Conservation (phyloP, 2,113 vertebrate species). For the Bagarius yarrelli region DNA sequence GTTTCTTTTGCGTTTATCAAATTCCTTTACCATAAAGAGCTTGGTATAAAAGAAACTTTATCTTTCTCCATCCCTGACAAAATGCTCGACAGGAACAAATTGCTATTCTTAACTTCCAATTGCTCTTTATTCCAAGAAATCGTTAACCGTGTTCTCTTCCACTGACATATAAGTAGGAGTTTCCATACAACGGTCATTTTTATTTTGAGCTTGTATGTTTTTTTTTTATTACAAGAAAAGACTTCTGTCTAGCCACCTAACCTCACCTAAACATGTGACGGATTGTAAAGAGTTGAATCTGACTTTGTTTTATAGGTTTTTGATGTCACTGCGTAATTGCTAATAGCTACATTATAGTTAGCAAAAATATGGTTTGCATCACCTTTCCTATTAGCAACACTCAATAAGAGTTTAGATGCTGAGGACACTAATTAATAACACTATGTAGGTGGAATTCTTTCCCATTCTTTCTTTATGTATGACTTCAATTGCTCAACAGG, state of each 20-base stretch:
- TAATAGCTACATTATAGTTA: too few species aligned
- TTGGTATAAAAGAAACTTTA: not conserved
- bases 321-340: too few species aligned
- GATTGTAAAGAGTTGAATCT: too few species aligned
- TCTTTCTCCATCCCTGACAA: not conserved
- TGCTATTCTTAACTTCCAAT: not conserved
- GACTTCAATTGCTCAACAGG: too few species aligned
- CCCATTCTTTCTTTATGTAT: too few species aligned
- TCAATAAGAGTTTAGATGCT: too few species aligned
- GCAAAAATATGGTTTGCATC: too few species aligned
- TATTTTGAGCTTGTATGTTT: not conserved
- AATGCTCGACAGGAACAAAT: not conserved
- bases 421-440: too few species aligned
- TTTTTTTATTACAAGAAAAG: not conserved
- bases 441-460: too few species aligned
- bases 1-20: slow-evolving; percentile 3
- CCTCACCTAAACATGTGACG: too few species aligned
- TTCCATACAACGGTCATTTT: not conserved
- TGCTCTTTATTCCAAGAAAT: not conserved
- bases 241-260: not conserved
- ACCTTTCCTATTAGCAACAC: too few species aligned
- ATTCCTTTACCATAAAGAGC: not conserved
- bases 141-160: not conserved
- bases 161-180: not conserved
- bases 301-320: too few species aligned